phyloP scores from a whole-genome alignment of 2,888 invertebrate genomes.

The Ganaspis brasiliensis region DNA sequence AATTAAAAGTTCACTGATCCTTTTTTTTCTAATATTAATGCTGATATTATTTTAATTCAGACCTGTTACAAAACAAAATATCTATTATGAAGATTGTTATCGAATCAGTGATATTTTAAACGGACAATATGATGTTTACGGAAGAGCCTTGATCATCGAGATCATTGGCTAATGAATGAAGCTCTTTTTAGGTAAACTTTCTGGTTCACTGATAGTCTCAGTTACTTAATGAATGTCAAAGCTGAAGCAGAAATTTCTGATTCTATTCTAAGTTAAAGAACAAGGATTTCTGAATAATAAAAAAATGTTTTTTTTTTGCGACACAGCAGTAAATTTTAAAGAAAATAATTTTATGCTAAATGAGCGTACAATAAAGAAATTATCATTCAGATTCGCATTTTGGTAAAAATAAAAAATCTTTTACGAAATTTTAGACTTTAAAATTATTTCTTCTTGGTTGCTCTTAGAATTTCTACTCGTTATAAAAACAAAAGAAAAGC shows the following conservation, averaged over 20 bases:
- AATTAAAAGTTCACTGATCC: slow-evolving; percentile 19
- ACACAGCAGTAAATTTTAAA: too few relatives aligned
- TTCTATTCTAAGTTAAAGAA: background rate
- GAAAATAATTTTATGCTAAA: too few relatives aligned
- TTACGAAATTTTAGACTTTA: too few relatives aligned
- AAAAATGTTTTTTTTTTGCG: background rate
- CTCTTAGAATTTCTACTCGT: too few relatives aligned
- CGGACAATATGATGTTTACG: slow-evolving; percentile 23
- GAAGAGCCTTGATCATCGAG: slow-evolving; percentile 27
- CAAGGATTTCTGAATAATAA: background rate
- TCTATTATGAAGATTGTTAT: slow-evolving; percentile 11
- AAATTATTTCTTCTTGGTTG: too few relatives aligned
- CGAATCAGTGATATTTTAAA: slow-evolving; percentile 10
- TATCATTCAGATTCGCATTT: background rate
- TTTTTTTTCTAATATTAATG: background rate
- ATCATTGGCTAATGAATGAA: slow-evolving; percentile 40
- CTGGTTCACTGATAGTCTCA: slow-evolving; percentile 5
- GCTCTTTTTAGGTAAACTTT: slow-evolving; percentile 2
- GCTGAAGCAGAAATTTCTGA: slow-evolving; percentile 5
- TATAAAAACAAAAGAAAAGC: background rate
- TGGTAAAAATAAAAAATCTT: too few relatives aligned
- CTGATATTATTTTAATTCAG: background rate
- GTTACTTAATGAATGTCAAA: slow-evolving; percentile 11
- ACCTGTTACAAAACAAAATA: slow-evolving; percentile 18
- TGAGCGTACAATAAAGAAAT: too few relatives aligned